Evolutionary conservation across 1,140 invertebrate genomes (phyloP).

Genomic region (Parasteatoda tepidariorum): DNA sequence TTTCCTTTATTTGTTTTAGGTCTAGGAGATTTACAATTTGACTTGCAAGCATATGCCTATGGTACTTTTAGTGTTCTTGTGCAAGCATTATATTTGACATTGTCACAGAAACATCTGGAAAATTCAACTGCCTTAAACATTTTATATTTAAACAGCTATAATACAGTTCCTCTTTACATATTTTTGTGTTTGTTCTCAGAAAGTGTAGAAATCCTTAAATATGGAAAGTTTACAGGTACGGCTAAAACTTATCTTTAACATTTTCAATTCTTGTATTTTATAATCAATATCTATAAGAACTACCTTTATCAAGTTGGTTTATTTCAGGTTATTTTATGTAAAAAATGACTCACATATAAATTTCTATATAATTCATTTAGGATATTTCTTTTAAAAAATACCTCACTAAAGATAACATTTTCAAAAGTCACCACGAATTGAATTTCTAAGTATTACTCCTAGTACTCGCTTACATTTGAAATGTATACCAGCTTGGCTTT

Average conservation of each 20-base stretch:
- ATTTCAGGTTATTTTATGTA: no score
- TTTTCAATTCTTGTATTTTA: no score
- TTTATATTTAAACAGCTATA: conserved; percentile 70
- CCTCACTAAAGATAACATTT: no score
- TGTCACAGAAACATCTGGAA: conserved; percentile 70
- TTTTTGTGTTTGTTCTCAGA: conserved; percentile 66
- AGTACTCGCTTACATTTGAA: no score
- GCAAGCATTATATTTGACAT: conserved; percentile 70
- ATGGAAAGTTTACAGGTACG: conserved; percentile 28
- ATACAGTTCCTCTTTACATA: conserved; percentile 69
- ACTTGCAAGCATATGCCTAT: conserved; percentile 69
- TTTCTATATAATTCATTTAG: no score
- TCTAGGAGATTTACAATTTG: conserved; percentile 71
- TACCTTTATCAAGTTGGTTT: no score
- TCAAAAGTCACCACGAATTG: no score
- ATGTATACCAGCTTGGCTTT: no score
- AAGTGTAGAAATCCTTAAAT: conserved; percentile 58
- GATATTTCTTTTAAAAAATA: no score
- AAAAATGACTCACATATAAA: no score
- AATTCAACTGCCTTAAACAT: conserved; percentile 67
- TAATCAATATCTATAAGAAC: background rate
- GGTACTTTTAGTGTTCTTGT: conserved; percentile 70
- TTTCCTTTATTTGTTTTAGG: conserved; percentile 64
- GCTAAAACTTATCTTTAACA: background rate
- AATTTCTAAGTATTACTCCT: no score